Evolutionary conservation across 2,888 invertebrate genomes (phyloP).

Genomic region (Ophonus ardosiacus): DNA sequence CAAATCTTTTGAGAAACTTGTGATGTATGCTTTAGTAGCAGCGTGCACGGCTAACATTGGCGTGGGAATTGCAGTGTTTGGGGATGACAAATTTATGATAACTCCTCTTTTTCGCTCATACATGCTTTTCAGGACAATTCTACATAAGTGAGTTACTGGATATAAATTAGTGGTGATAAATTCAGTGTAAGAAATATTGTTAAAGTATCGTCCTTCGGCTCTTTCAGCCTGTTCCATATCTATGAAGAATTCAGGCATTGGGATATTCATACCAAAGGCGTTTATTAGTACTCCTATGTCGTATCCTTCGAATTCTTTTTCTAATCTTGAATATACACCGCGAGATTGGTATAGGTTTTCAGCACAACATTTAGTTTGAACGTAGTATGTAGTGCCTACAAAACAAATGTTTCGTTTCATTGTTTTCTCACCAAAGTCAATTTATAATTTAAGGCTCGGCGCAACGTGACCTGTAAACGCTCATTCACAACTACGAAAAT

Average conservation of each 20-base stretch:
- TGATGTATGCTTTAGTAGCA: constrained; percentile 92
- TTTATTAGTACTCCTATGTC: constrained; percentile 94
- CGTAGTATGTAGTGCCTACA: constrained; percentile 81
- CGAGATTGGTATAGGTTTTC: constrained; percentile 87
- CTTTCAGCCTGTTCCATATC: constrained; percentile 76
- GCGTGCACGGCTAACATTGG: constrained; percentile 92
- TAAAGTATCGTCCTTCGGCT: neutral
- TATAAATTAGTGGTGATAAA: constrained; percentile 88
- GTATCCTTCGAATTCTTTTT: constrained; percentile 82
- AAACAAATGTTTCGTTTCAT: neutral
- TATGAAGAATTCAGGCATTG: constrained; percentile 88
- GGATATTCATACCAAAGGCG: constrained; percentile 93
- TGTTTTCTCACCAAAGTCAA: neutral
- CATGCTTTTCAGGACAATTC: constrained; percentile 91
- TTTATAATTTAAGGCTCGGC: too few species aligned
- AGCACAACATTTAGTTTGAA: constrained; percentile 77
- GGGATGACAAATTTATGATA: constrained; percentile 93
- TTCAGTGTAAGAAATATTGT: constrained; percentile 76
- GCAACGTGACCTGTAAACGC: too few species aligned
- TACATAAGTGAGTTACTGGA: constrained; percentile 90
- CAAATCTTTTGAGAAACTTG: constrained; percentile 88
- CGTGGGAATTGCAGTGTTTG: constrained; percentile 87
- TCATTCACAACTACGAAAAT: too few species aligned
- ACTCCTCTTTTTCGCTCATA: constrained; percentile 88
- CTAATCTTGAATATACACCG: constrained; percentile 85